Base-by-base conservation (phyloP, 1,140 invertebrate species). In the Lasaia peninsularis region DNA sequence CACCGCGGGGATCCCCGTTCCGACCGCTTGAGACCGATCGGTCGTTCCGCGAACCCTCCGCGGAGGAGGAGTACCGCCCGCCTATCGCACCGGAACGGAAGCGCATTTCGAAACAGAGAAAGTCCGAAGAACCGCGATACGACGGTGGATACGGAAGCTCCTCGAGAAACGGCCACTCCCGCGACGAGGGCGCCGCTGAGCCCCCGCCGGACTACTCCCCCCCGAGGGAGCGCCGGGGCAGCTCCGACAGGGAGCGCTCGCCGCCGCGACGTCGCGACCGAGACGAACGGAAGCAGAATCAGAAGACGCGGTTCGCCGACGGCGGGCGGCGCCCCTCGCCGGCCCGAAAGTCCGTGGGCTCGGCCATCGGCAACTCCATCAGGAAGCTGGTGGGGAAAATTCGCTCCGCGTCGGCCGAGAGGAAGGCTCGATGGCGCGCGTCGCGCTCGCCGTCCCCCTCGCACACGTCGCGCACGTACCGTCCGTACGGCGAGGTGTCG, bases 361-460 rank as follows among this genome's bases (percentile, higher is more conserved):
- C 91, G 7, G 91, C 90, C 5, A 92, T 92, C 54, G 93, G 93
- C 10, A 93, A 94, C 56, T 95, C 94, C 0, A 93, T 96, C 65
- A 90, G 94, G 49, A 94, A 94, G 71, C 78, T 96, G 51, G 94
- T 96, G 2, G 94, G 93, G 32, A 95, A 95, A 78, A 92, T 96
- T 37, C 91, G 94, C 0, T 95, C 94, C 1, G 93, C 93, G 5
- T 94, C 93, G 56, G 90, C 92, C 0, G 94, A 95, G 75, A 90
- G 94, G n/a, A 92, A 93, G 56, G 91, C 91, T 11, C 91, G 92
- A 54, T 91, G 91, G 83, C 90, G 91, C 60, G 58, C 70, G 57
- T 90, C 90, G 4, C 88, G 86, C 50, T 91, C 90, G 55, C 91
- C 91, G 62, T 92, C 91, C 65, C 90, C 89, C 10, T 78, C 82